Evolutionary conservation across 2,797 vertebrate species (phyloP), one percentile per base, ranked within the genome.

Genomic region (Falco columbarius): DNA sequence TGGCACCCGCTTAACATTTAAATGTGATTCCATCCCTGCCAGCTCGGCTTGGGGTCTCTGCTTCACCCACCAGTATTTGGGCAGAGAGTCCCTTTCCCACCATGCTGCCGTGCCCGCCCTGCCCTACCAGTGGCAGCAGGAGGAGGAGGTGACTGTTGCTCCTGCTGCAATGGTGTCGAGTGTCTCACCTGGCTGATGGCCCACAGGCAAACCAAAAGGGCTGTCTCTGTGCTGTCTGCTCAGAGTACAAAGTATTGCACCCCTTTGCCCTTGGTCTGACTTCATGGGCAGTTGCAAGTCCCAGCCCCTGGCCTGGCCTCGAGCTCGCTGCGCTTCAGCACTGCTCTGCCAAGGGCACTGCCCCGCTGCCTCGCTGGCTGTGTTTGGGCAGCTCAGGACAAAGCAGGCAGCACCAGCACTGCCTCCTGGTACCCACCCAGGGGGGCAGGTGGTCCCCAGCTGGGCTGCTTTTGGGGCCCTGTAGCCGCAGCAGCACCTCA

Each of bases 321-420:
- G 7, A 66, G 27, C n/a, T 73, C 0, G 0, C 68, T 73, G 51
- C 76, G 65, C 46, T 89, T 67, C 59, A 38, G 1, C 51, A 61
- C 1, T 3, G 27, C 42, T n/a, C 49, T 26, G 10, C 76, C 30
- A 46, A 68, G 51, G 42, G 47, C 70, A 23, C 62, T 82, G 71
- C 47, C 47, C 22, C 74, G 62, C 66, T 16, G 5, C 51, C 56
- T 66, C 42, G 14, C 55, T 54, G 82, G 22, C 65, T 40, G 59
- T 4, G 1, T 26, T 32, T 72, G 51, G 55, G 71, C 86, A 40
- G 47, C 40, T 19, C 42, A 30, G 49, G 77, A 30, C 66, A 40
- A 46, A 84, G 32, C 23, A 12, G 80, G 67, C 52, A 85, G 40
- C 65, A 14, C 62, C 0, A 0, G 56, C 3, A 3, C 54, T 59